A percentile compares a stretch with the other conserved stretches of the same genome.
These are phyloP conservation scores for Cricetomys ansorgei DNA, from an alignment of 2,113 vertebrate species.

Conservation along the genomic window DNA sequence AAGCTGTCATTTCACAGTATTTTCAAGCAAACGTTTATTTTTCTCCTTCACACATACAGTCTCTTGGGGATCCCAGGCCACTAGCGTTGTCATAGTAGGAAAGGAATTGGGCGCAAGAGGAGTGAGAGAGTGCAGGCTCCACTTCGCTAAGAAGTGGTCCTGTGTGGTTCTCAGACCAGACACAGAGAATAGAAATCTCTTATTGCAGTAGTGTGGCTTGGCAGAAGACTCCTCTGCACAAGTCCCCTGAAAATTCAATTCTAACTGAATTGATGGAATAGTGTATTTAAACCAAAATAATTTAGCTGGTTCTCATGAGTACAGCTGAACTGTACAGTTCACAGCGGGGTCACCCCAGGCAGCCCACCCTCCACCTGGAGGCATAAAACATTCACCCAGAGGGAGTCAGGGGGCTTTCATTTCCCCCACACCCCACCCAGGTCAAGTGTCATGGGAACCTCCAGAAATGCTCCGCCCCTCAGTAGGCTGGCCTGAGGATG, in stretches of 20 bases:
- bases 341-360: slow-evolving; percentile 88
- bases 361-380: slow-evolving; percentile 80
- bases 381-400: slow-evolving; percentile 34
- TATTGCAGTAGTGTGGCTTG: slow-evolving; percentile 89
- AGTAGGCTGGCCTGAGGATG: slow-evolving; percentile 21
- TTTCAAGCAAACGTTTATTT: slow-evolving; percentile 98
- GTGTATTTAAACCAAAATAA: slow-evolving; percentile 86
- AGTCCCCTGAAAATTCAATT: slow-evolving; percentile 93
- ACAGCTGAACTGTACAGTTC: slow-evolving; percentile 89
- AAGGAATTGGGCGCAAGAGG: slow-evolving; percentile 82
- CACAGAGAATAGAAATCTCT: slow-evolving; percentile 95
- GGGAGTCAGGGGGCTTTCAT: background rate
- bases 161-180: slow-evolving; percentile 86
- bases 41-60: slow-evolving; percentile 93
- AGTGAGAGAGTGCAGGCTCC: slow-evolving; percentile 79
- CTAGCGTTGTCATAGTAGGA: slow-evolving; percentile 87
- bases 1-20: slow-evolving; percentile 80
- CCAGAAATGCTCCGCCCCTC: slow-evolving; percentile 49
- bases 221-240: slow-evolving; percentile 92
- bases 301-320: slow-evolving; percentile 84
- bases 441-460: background rate
- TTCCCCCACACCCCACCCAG: background rate
- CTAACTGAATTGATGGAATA: slow-evolving; percentile 92
- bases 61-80: slow-evolving; percentile 90
- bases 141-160: slow-evolving; percentile 86